Percentiles rank a stretch among this genome's conserved stretches.
phyloP scores from a whole-genome alignment of 2,113 vertebrate genomes.

The Notarius lentiginosus region DNA sequence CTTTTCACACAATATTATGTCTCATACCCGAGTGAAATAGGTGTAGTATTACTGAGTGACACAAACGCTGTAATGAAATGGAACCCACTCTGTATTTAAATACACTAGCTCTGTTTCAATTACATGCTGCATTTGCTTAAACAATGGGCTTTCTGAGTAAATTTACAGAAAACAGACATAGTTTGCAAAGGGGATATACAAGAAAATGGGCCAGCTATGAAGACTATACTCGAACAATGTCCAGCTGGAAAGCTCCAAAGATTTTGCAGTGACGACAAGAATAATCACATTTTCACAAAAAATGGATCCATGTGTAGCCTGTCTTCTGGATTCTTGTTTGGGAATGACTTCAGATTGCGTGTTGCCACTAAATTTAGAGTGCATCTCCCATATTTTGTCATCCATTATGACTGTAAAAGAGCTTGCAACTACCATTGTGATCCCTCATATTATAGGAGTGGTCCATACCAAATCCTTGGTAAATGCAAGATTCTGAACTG shows the following conservation, averaged over 20 bases:
- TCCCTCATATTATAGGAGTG: neutral
- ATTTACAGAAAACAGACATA: neutral
- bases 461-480: neutral
- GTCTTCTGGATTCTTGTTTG: slow-evolving; percentile 59
- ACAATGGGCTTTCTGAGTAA: neutral
- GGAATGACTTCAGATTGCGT: slow-evolving; percentile 68
- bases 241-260: slow-evolving; percentile 59
- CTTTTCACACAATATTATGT: neutral
- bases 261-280: slow-evolving; percentile 57
- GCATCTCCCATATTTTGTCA: slow-evolving; percentile 26
- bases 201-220: slow-evolving; percentile 18
- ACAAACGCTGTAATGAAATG: neutral
- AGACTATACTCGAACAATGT: slow-evolving; percentile 45
- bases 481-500: slow-evolving; percentile 9
- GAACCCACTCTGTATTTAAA: neutral
- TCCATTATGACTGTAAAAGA: neutral
- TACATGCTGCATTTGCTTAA: slow-evolving; percentile 5
- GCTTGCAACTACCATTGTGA: neutral
- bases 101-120: slow-evolving; percentile 8
- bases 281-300: slow-evolving; percentile 61
- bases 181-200: neutral
- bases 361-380: slow-evolving; percentile 55
- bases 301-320: slow-evolving; percentile 53
- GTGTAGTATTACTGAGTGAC: neutral
- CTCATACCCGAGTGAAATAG: neutral